These are phyloP conservation scores for Drosophila santomea DNA, from an alignment of 1,140 invertebrate species.

Conservation along the genomic window DNA sequence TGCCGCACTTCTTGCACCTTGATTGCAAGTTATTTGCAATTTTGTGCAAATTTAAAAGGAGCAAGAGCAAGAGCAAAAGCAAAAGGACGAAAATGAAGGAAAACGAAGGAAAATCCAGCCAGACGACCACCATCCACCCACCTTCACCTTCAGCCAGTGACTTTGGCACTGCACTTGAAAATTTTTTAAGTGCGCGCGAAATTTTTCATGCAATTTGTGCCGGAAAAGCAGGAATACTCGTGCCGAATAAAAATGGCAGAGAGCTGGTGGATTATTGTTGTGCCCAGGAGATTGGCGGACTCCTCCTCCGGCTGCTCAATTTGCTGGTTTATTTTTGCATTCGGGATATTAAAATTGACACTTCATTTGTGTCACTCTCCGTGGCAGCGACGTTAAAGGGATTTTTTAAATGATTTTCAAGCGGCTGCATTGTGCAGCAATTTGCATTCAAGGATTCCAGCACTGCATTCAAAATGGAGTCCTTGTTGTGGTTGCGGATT, in stretches of 20 bases:
- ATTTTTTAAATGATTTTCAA: conserved; percentile 47
- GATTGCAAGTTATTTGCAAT: conserved; percentile 83
- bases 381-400: conserved; percentile 19
- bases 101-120: conserved; percentile 27
- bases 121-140: conserved; percentile 5
- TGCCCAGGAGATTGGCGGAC: conserved; percentile 22
- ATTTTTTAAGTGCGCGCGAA: conserved; percentile 64
- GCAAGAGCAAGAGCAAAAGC: conserved; percentile 1
- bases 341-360: conserved; percentile 66
- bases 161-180: conserved; percentile 72
- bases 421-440: conserved; percentile 31
- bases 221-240: background rate
- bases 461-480: conserved; percentile 21
- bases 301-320: conserved; percentile 54
- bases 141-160: conserved; percentile 2
- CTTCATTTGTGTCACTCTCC: conserved; percentile 58
- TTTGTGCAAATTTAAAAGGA: conserved; percentile 69
- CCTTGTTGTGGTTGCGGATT: conserved; percentile 44
- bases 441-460: conserved; percentile 30
- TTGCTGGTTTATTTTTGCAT: conserved; percentile 41
- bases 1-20: conserved; percentile 58
- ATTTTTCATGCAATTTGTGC: conserved; percentile 74
- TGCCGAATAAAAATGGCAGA: background rate
- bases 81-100: conserved; percentile 7
- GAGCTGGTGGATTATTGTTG: conserved; percentile 11